These are phyloP conservation scores for Trichopria drosophilae DNA, from an alignment of 2,888 invertebrate species.

Conservation along the genomic window DNA sequence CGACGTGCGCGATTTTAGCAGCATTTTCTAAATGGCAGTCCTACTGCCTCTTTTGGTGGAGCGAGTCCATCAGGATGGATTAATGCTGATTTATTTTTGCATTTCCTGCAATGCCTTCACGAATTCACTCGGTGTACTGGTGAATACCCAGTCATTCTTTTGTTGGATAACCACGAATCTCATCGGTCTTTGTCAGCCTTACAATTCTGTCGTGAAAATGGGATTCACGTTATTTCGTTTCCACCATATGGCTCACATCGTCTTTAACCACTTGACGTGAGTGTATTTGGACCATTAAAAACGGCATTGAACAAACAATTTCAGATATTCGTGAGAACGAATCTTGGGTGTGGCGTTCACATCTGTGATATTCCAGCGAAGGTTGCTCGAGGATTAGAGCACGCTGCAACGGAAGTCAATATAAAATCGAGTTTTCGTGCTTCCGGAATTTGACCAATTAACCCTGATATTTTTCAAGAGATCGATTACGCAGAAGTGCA, in stretches of 20 bases:
- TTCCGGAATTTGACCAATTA: constrained; percentile 45
- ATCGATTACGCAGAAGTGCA: constrained; percentile 39
- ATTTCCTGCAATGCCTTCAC: constrained; percentile 31
- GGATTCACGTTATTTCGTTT: constrained; percentile 28
- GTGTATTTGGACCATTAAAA: constrained; percentile 26
- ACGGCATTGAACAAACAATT: constrained; percentile 34
- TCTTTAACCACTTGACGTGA: no score
- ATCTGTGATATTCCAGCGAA: constrained; percentile 24
- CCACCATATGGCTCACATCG: constrained; percentile 33
- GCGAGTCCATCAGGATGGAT: no score
- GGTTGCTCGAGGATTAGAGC: background rate
- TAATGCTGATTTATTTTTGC: no score
- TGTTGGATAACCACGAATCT: constrained; percentile 30
- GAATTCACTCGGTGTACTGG: constrained; percentile 22
- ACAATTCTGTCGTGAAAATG: constrained; percentile 27
- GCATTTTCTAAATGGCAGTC: constrained; percentile 26
- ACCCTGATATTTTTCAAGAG: constrained; percentile 44
- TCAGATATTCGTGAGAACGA: constrained; percentile 38
- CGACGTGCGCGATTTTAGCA: constrained; percentile 29
- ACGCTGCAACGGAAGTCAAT: constrained; percentile 44
- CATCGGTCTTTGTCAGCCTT: constrained; percentile 29
- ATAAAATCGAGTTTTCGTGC: constrained; percentile 45
- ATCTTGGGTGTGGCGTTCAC: constrained; percentile 37
- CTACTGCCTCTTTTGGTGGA: constrained; percentile 21
- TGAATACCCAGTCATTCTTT: constrained; percentile 28